phyloP scores from a whole-genome alignment of 1,140 invertebrate species.

The Diploscapter pachys region DNA sequence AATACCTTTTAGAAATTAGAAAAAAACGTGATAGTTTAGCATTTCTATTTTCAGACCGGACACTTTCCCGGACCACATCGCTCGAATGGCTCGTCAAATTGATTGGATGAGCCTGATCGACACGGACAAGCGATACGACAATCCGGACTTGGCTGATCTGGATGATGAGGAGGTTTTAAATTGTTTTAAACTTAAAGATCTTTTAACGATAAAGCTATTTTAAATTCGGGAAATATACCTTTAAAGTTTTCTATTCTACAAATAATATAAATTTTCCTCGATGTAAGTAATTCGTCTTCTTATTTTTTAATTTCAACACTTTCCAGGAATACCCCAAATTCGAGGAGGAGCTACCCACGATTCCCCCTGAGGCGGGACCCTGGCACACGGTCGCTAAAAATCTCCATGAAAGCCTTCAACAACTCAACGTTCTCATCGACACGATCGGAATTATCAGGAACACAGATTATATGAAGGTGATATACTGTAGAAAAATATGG shows the following conservation, averaged over 20 bases:
- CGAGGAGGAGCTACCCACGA: neutral
- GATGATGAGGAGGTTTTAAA: neutral
- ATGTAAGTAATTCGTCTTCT: no score
- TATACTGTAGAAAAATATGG: conserved; percentile 6
- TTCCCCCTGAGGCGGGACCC: conserved; percentile 29
- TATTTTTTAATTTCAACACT: no score
- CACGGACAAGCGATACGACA: conserved; percentile 5
- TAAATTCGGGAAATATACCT: neutral
- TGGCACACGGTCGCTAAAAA: conserved; percentile 32
- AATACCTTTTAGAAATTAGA: neutral
- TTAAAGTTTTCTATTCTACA: neutral
- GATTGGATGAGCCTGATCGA: conserved; percentile 26
- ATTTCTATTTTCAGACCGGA: conserved; percentile 12
- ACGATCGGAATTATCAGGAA: conserved; percentile 17
- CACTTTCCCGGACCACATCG: conserved; percentile 14
- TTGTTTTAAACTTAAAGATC: neutral
- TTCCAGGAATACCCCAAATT: neutral
- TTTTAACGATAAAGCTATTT: neutral
- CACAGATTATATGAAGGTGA: conserved; percentile 24
- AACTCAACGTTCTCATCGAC: conserved; percentile 29
- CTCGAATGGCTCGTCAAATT: conserved; percentile 13
- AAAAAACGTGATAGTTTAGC: neutral
- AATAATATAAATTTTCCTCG: neutral
- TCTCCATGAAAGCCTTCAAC: conserved; percentile 29
- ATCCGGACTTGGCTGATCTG: conserved; percentile 2